These are phyloP conservation scores for Trissonchulus sp. DNA, from an alignment of 2,888 invertebrate genomes.

Conservation along the genomic window DNA sequence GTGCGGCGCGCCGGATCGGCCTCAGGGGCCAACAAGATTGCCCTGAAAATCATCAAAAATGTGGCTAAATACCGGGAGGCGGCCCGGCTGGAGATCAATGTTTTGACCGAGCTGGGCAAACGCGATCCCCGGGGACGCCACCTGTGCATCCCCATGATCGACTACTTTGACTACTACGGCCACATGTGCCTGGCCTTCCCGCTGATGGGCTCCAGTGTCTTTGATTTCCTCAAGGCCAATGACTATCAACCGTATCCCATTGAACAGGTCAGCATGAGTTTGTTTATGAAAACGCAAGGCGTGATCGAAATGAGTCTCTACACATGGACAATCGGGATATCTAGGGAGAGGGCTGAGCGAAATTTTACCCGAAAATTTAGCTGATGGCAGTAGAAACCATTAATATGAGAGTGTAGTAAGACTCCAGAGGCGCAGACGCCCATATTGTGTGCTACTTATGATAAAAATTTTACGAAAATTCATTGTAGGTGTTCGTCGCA, in stretches of 20 bases:
- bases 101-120: conserved; percentile 25
- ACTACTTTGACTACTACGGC: conserved; percentile 56
- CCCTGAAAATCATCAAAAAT: conserved; percentile 36
- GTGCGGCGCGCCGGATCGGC: not conserved
- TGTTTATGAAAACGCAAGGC: too few species aligned
- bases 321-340: too few species aligned
- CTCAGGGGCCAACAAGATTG: conserved; percentile 9
- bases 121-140: conserved; percentile 48
- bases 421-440: too few species aligned
- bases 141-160: conserved; percentile 45
- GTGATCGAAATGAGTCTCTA: too few species aligned
- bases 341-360: too few species aligned
- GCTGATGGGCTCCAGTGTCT: conserved; percentile 55
- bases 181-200: conserved; percentile 53
- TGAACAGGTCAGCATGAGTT: conserved; percentile 25
- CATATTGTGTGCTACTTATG: too few species aligned
- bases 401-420: too few species aligned
- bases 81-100: conserved; percentile 35
- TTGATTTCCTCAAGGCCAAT: conserved; percentile 57
- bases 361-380: too few species aligned
- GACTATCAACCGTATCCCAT: conserved; percentile 54
- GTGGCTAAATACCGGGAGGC: conserved; percentile 35
- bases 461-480: too few species aligned
- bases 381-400: too few species aligned
- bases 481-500: too few species aligned